Evolutionary conservation across 1,140 invertebrate genomes (phyloP).

Genomic region (Hycleus phaleratus): DNA sequence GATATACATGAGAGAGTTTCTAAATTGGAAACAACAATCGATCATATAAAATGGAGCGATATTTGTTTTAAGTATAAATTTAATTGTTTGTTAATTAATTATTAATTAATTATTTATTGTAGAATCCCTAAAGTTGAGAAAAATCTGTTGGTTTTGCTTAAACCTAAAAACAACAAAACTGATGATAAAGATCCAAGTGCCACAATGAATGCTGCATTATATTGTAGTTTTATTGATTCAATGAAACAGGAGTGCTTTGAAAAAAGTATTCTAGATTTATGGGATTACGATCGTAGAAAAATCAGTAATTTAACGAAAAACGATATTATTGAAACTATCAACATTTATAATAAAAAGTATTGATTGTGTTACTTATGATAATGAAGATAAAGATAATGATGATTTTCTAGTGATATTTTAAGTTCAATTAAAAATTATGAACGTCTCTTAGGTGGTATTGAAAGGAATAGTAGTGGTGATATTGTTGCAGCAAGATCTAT

Average conservation of each 20-base stretch:
- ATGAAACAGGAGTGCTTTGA: constrained; percentile 50
- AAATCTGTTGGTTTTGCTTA: constrained; percentile 19
- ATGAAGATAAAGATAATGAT: neutral
- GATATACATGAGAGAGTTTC: constrained; percentile 29
- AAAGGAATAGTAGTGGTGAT: constrained; percentile 49
- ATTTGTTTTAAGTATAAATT: constrained; percentile 55
- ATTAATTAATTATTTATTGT: constrained; percentile 19
- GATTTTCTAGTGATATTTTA: constrained; percentile 48
- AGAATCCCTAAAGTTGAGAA: constrained; percentile 41
- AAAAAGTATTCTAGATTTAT: constrained; percentile 62
- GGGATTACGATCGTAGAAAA: constrained; percentile 51
- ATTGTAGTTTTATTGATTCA: constrained; percentile 30
- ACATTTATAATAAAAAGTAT: constrained; percentile 45
- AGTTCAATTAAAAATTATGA: constrained; percentile 59
- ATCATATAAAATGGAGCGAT: constrained; percentile 46
- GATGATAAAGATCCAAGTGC: constrained; percentile 22
- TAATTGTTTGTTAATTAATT: no score
- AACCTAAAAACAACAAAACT: neutral
- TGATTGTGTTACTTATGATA: neutral
- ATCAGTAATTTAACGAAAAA: constrained; percentile 50
- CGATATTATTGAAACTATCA: constrained; percentile 56
- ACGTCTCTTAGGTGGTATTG: constrained; percentile 55
- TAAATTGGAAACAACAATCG: constrained; percentile 23
- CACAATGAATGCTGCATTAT: constrained; percentile 21
- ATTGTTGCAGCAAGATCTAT: constrained; percentile 57